Conservation (phyloP, 2,888 invertebrate species). For the Eupithecia abbreviata region DNA sequence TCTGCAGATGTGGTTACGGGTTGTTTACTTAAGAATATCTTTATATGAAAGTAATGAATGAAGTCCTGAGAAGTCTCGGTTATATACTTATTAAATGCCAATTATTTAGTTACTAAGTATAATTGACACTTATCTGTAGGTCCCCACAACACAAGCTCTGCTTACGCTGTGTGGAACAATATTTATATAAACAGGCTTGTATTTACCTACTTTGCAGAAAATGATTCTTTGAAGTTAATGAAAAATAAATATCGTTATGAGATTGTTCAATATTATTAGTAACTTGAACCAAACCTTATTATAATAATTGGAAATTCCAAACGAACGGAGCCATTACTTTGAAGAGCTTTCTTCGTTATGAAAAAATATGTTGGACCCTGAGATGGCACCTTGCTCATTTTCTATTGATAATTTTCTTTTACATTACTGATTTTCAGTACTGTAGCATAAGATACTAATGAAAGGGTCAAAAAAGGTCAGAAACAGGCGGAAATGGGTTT, state of each 20-base stretch:
- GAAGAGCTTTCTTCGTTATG: not conserved
- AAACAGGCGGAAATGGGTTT: not conserved
- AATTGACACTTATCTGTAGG: too few species aligned
- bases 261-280: not conserved
- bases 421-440: not conserved
- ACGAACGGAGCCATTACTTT: not conserved
- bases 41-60: too few species aligned
- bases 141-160: too few species aligned
- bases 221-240: too few species aligned
- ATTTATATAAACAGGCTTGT: too few species aligned
- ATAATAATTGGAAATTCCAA: not conserved
- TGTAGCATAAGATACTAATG: not conserved
- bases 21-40: too few species aligned
- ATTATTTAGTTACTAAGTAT: too few species aligned
- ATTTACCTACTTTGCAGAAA: too few species aligned
- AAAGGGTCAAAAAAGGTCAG: constrained; percentile 1
- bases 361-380: not conserved
- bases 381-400: not conserved
- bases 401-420: not conserved
- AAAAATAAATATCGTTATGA: not conserved
- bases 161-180: too few species aligned
- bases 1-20: too few species aligned
- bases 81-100: too few species aligned
- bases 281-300: not conserved
- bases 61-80: too few species aligned